These are phyloP conservation scores for Horisme vitalbata DNA, from an alignment of 2,888 invertebrate genomes.

Conservation along the genomic window DNA sequence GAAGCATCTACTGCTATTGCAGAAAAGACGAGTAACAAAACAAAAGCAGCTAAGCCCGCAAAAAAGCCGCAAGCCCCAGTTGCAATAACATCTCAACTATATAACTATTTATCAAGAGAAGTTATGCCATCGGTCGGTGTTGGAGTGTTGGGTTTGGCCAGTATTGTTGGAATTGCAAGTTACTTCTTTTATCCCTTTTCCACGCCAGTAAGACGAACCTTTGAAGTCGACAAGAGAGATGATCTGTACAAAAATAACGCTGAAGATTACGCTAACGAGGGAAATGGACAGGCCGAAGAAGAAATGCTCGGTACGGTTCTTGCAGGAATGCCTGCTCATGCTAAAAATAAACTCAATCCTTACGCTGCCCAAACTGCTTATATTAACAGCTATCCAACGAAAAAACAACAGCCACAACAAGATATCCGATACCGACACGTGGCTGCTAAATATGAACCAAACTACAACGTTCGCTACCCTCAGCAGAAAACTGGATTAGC, in stretches of 20 bases:
- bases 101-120: slow-evolving; percentile 90
- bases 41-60: slow-evolving; percentile 65
- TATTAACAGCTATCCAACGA: slow-evolving; percentile 62
- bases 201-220: slow-evolving; percentile 85
- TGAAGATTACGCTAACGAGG: slow-evolving; percentile 85
- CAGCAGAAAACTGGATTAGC: slow-evolving; percentile 78
- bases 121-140: slow-evolving; percentile 92
- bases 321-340: slow-evolving; percentile 85
- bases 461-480: slow-evolving; percentile 67
- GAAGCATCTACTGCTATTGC: slow-evolving; percentile 48
- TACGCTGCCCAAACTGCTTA: slow-evolving; percentile 72
- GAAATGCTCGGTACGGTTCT: slow-evolving; percentile 89
- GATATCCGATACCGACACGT: slow-evolving; percentile 75
- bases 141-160: slow-evolving; percentile 88
- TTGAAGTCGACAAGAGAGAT: slow-evolving; percentile 85
- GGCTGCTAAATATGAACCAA: slow-evolving; percentile 64
- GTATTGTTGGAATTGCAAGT: slow-evolving; percentile 89
- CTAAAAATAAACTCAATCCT: slow-evolving; percentile 72
- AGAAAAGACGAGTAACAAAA: slow-evolving; percentile 81
- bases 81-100: slow-evolving; percentile 88
- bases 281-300: slow-evolving; percentile 88
- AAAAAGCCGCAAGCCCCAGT: slow-evolving; percentile 67
- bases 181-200: slow-evolving; percentile 90
- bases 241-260: slow-evolving; percentile 86
- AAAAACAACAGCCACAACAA: slow-evolving; percentile 59